Evolutionary conservation across 2,888 invertebrate species (phyloP).

Genomic region (Auanema freiburgensis): DNA sequence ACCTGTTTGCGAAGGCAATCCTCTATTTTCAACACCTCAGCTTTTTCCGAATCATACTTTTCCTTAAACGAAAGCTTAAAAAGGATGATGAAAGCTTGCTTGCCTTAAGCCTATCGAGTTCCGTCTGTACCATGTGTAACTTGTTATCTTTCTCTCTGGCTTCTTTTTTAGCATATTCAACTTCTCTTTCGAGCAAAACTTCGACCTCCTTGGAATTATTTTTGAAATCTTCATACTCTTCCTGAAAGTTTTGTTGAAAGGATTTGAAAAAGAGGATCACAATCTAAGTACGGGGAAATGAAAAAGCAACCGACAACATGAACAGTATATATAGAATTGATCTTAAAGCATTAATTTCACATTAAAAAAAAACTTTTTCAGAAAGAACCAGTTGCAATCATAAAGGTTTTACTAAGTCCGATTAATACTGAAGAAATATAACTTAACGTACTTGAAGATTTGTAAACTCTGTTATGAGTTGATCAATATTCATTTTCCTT

Average conservation of each 20-base stretch:
- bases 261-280: background rate
- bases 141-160: slow-evolving; percentile 12
- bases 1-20: background rate
- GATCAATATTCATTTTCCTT: slow-evolving; percentile 1
- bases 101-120: slow-evolving; percentile 12
- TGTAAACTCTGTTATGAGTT: slow-evolving; percentile 10
- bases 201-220: slow-evolving; percentile 18
- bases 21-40: background rate
- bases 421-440: background rate
- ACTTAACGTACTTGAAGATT: slow-evolving; percentile 7
- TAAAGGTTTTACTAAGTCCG: background rate
- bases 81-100: too few species aligned
- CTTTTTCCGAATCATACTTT: too few species aligned
- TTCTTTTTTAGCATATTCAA: slow-evolving; percentile 12
- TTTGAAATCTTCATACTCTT: slow-evolving; percentile 16
- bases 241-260: background rate
- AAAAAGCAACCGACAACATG: background rate
- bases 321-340: background rate
- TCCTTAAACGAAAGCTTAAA: too few species aligned
- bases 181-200: slow-evolving; percentile 21
- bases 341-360: background rate
- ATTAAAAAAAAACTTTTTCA: background rate
- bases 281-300: background rate
- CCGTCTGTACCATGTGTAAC: slow-evolving; percentile 11
- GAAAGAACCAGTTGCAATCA: background rate